phyloP scores from a whole-genome alignment of 1,140 invertebrate species.

The Drosophila baimaii region DNA sequence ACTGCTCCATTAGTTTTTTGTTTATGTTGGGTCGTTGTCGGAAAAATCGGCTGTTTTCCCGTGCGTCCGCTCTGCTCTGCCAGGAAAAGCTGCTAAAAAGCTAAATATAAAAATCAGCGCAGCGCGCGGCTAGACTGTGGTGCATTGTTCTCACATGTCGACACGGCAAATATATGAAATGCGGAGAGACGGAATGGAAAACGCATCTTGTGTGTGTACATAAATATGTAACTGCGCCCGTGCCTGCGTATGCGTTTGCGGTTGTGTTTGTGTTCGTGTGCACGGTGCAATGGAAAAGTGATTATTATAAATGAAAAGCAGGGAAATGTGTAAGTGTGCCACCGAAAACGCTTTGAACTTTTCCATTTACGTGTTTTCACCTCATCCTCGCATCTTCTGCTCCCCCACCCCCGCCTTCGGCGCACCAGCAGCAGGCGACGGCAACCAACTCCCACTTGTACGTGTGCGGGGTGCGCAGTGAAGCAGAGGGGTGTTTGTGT shows the following conservation, averaged over 20 bases:
- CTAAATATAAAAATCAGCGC: conserved; percentile 83
- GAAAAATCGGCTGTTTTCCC: conserved; percentile 72
- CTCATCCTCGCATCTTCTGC: conserved; percentile 39
- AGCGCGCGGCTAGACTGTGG: conserved; percentile 46
- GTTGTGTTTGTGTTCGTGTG: conserved; percentile 59
- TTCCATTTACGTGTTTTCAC: conserved; percentile 65
- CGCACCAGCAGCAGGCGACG: conserved; percentile 40
- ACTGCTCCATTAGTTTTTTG: conserved; percentile 65
- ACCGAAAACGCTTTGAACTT: conserved; percentile 62
- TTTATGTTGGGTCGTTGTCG: conserved; percentile 75
- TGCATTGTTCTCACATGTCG: conserved; percentile 58
- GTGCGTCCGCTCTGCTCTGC: conserved; percentile 40
- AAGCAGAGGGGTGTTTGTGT: conserved; percentile 54
- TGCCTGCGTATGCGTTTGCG: conserved; percentile 32
- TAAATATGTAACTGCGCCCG: conserved; percentile 32
- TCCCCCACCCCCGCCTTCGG: conserved; percentile 4
- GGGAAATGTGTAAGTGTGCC: conserved; percentile 77
- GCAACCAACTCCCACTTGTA: conserved; percentile 76
- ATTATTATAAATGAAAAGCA: conserved; percentile 78
- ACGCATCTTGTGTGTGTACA: conserved; percentile 61
- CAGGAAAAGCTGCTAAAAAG: conserved; percentile 79
- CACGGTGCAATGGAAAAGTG: conserved; percentile 75
- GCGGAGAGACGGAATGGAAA: conserved; percentile 48
- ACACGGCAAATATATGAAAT: conserved; percentile 67
- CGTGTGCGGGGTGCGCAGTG: conserved; percentile 72